phyloP scores from a whole-genome alignment of 1,140 invertebrate genomes.

The Saccostrea echinata region DNA sequence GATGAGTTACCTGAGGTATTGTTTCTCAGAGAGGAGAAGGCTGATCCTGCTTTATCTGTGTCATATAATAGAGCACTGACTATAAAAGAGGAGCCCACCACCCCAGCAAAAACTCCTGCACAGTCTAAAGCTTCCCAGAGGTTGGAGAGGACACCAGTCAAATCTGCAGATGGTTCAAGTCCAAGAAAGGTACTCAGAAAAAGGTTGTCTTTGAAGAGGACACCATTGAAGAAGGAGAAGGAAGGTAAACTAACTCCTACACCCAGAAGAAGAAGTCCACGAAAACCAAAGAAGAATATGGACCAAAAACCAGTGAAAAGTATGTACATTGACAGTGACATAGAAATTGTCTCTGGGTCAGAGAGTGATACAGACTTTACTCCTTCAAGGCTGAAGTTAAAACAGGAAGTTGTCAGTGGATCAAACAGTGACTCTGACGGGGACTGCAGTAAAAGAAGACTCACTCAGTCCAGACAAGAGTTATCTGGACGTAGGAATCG shows the following conservation, averaged over 20 bases:
- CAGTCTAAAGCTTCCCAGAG: neutral
- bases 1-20: conserved; percentile 40
- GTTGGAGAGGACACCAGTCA: neutral
- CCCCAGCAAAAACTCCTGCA: conserved; percentile 7
- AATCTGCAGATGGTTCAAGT: neutral
- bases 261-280: neutral
- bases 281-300: neutral
- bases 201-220: neutral
- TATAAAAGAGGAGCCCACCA: neutral
- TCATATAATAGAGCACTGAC: neutral
- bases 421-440: neutral
- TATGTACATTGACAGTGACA: conserved; percentile 22
- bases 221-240: conserved; percentile 9
- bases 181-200: neutral
- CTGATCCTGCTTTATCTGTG: neutral
- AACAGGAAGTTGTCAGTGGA: neutral
- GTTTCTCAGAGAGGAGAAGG: conserved; percentile 41
- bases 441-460: neutral
- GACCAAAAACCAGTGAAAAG: neutral
- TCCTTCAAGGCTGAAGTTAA: conserved; percentile 8
- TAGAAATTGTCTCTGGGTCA: conserved; percentile 19
- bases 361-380: conserved; percentile 9
- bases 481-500: neutral
- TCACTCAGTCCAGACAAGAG: neutral
- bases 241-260: neutral